phyloP scores from a whole-genome alignment of 1,140 invertebrate genomes.

The Spodoptera frugiperda region DNA sequence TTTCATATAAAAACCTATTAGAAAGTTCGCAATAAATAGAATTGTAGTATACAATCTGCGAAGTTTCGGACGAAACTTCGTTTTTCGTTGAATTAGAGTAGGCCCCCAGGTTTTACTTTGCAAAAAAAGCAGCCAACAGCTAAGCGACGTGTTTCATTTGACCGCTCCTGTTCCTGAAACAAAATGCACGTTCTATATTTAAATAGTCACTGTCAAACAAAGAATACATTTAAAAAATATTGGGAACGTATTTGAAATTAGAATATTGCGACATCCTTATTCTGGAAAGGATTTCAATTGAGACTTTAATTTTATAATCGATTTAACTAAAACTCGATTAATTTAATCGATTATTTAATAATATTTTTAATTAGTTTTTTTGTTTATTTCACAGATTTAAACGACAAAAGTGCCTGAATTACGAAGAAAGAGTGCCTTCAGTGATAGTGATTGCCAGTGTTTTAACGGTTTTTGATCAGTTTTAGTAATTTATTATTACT shows the following conservation, averaged over 20 bases:
- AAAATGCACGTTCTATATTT: no score
- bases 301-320: no score
- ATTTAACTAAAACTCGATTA: not conserved
- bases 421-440: constrained; percentile 73
- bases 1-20: no score
- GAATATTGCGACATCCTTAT: not conserved
- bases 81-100: no score
- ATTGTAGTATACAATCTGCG: no score
- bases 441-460: constrained; percentile 65
- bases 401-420: constrained; percentile 70
- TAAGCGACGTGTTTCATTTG: no score
- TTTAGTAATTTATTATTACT: constrained; percentile 39
- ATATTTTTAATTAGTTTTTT: constrained; percentile 13
- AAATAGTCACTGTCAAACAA: not conserved
- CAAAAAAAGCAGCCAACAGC: no score
- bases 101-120: no score
- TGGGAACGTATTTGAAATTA: constrained; percentile 13
- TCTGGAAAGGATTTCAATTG: not conserved
- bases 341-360: not conserved
- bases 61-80: no score
- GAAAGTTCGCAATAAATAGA: no score
- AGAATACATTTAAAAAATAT: not conserved
- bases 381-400: constrained; percentile 55
- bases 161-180: no score
- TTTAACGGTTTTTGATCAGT: constrained; percentile 53